Evolutionary conservation across 92 coral and sea anemone genomes (phyloP).

Genomic region (Bergia puertoricense): DNA sequence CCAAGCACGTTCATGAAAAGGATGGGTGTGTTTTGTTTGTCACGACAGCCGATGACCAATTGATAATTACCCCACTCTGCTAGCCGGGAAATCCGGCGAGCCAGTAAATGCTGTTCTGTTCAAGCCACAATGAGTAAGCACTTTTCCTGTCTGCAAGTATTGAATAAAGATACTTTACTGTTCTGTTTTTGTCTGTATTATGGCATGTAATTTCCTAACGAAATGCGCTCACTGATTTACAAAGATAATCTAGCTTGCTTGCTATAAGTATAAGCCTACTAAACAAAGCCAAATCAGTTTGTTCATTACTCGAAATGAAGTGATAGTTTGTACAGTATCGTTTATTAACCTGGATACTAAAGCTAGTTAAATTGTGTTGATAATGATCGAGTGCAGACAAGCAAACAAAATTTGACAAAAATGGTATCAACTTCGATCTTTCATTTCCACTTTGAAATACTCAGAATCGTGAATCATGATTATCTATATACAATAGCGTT

Average conservation of each 20-base stretch:
- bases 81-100: slow-evolving; percentile 38
- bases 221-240: too few relatives aligned
- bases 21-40: background rate
- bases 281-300: background rate
- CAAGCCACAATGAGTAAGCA: slow-evolving; percentile 30
- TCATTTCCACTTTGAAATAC: background rate
- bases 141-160: slow-evolving; percentile 7
- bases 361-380: background rate
- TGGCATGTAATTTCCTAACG: background rate
- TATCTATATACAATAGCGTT: background rate
- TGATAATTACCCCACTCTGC: background rate
- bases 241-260: background rate
- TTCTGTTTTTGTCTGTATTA: too few relatives aligned
- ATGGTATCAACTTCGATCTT: background rate
- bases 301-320: background rate
- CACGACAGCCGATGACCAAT: background rate
- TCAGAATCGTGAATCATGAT: background rate
- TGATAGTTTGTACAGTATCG: background rate
- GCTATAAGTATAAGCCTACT: background rate
- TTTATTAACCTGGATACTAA: background rate
- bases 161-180: slow-evolving; percentile 2
- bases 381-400: too few relatives aligned
- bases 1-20: background rate
- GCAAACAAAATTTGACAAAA: background rate
- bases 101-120: slow-evolving; percentile 6